Conservation (phyloP, 2,113 vertebrate genomes). For the Chitala chitala region DNA sequence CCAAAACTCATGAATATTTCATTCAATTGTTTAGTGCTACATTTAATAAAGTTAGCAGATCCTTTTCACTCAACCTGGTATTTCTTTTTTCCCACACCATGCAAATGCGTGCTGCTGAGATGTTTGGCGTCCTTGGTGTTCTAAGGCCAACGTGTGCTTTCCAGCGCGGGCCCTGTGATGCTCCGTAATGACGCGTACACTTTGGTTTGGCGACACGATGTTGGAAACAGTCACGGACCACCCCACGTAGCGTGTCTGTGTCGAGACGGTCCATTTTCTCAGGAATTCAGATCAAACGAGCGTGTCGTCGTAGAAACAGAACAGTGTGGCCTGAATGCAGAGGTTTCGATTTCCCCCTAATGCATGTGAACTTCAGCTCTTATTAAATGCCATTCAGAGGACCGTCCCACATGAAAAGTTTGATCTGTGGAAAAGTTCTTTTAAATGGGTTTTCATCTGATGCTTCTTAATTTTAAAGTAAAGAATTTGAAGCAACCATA, state of each 20-base stretch:
- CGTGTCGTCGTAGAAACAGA: slow-evolving; percentile 4
- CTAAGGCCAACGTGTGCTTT: neutral
- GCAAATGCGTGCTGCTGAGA: no score
- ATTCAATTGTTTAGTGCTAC: no score
- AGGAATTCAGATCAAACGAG: neutral
- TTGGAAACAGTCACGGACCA: neutral
- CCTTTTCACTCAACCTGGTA: no score
- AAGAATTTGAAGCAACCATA: neutral
- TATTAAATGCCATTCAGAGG: slow-evolving; percentile 9
- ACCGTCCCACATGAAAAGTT: neutral
- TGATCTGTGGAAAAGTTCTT: neutral
- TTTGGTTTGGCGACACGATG: neutral
- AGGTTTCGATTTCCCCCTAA: neutral
- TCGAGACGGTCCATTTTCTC: neutral
- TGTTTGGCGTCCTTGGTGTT: neutral
- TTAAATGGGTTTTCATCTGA: slow-evolving; percentile 7
- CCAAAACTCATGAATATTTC: no score
- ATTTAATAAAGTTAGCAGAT: no score
- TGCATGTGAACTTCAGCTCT: neutral
- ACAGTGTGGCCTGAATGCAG: neutral
- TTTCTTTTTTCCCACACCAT: no score
- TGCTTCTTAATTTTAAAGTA: neutral
- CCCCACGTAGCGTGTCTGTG: neutral
- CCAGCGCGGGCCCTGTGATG: neutral
- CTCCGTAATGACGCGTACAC: neutral